phyloP scores from a whole-genome alignment of 2,797 vertebrate genomes.

The Myotis daubentonii region DNA sequence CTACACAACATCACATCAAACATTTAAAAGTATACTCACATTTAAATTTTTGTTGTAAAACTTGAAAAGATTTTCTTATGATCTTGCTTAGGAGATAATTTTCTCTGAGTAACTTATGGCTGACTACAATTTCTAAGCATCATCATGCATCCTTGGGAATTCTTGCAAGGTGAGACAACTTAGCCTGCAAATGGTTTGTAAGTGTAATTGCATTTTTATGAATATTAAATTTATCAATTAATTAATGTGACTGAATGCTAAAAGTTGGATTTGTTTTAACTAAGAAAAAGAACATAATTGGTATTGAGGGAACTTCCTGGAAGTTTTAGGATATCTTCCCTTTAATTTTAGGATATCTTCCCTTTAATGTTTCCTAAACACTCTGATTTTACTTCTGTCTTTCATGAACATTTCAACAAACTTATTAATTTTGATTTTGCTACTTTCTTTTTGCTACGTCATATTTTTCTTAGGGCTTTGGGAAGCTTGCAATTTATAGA shows the following conservation, averaged over 20 bases:
- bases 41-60: conserved; percentile 61
- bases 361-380: too few species aligned
- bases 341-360: too few species aligned
- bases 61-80: conserved; percentile 43
- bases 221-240: conserved; percentile 57
- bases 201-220: conserved; percentile 36
- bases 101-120: conserved; percentile 57
- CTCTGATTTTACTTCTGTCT: background rate
- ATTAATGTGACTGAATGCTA: conserved; percentile 21
- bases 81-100: conserved; percentile 67
- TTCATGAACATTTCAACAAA: conserved; percentile 41
- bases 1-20: conserved; percentile 24
- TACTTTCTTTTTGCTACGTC: background rate
- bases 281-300: too few species aligned
- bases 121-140: conserved; percentile 56
- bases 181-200: conserved; percentile 61
- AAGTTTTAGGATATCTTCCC: too few species aligned
- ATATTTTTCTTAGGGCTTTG: background rate
- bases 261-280: background rate
- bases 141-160: conserved; percentile 19
- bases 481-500: background rate
- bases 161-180: conserved; percentile 45
- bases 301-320: too few species aligned
- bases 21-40: conserved; percentile 58
- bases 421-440: background rate